phyloP scores from a whole-genome alignment of 2,888 invertebrate genomes.

The Troglohyphantes excavatus region DNA sequence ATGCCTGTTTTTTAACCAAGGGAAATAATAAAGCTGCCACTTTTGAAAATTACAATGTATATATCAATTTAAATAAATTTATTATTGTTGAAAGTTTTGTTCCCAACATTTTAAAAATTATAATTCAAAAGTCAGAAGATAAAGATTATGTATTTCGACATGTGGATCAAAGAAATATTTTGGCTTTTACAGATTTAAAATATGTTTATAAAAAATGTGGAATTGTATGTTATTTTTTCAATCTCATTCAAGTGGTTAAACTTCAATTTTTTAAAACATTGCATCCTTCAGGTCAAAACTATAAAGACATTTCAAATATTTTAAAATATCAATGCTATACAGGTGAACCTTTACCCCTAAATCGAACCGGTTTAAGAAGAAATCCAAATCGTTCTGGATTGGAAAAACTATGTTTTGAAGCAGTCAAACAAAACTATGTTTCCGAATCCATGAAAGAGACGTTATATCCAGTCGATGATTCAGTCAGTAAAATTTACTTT shows the following conservation, averaged over 20 bases:
- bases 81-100: constrained; percentile 27
- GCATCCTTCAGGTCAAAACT: not conserved
- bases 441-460: constrained; percentile 1
- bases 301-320: constrained; percentile 18
- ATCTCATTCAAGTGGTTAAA: not conserved
- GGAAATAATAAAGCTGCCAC: constrained; percentile 21
- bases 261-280: constrained; percentile 40
- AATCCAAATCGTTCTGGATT: constrained; percentile 38
- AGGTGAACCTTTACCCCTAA: constrained; percentile 13
- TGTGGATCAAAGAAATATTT: constrained; percentile 20
- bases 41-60: not conserved
- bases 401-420: constrained; percentile 45
- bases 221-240: constrained; percentile 6
- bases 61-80: constrained; percentile 24
- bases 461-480: constrained; percentile 17
- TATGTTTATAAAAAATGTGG: constrained; percentile 17
- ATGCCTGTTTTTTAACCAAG: constrained; percentile 22
- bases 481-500: constrained; percentile 46
- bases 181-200: constrained; percentile 32
- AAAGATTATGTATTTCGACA: constrained; percentile 36
- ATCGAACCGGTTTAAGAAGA: constrained; percentile 28
- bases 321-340: constrained; percentile 29
- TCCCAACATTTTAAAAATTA: not conserved
- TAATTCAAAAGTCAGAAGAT: constrained; percentile 3
- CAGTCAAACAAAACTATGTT: constrained; percentile 46